Base-by-base conservation (phyloP, 1,140 invertebrate species). In the Amyelois transitella region DNA sequence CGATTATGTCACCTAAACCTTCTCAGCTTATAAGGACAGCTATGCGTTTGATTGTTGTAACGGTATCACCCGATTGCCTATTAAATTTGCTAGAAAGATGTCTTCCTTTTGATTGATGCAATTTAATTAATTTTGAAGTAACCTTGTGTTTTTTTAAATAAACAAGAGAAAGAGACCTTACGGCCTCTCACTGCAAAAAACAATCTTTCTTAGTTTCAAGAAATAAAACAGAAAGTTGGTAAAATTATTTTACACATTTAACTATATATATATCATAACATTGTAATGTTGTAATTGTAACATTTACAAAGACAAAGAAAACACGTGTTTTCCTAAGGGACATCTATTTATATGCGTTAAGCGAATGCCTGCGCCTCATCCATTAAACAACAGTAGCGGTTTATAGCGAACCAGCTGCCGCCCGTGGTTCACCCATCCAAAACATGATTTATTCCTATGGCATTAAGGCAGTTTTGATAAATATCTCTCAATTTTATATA, bases 1-100 rank as follows among this genome's bases (percentile, higher is more conserved):
- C 44, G 60, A 60, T 82, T 82, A 81, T 83, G 80, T 86, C 80
- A 81, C 73, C 75, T 60, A 76, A 75, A 77, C 68, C 64, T 69
- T 58, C 68, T 76, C 63, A 68, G 73, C 77, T 63, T 74, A 75
- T 74, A 78, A 70, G 75, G 77, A 72, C 68, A 70, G 57, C 60
- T 62, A 58, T 64, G 58, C 55, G 38, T 38, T 38, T 14, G 5
- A 38, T 38, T 38, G 12, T 38, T 14, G 32, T 38, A 38, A 38
- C 32, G 32, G 32, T 38, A 38, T 14, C 32, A 14, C 32, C 2
- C 32, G 32, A 14, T 14, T 38, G 32, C 32, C 32, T 38, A 38
- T 4, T 12, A 8, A 24, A 24, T 14, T 38, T 38, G 8, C 32
- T 38, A 2, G 59, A 70, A 62, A 65, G 57, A 25, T 63, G 51